Evolutionary conservation across 2,888 invertebrate genomes (phyloP).

Genomic region (Pinctada fucata): DNA sequence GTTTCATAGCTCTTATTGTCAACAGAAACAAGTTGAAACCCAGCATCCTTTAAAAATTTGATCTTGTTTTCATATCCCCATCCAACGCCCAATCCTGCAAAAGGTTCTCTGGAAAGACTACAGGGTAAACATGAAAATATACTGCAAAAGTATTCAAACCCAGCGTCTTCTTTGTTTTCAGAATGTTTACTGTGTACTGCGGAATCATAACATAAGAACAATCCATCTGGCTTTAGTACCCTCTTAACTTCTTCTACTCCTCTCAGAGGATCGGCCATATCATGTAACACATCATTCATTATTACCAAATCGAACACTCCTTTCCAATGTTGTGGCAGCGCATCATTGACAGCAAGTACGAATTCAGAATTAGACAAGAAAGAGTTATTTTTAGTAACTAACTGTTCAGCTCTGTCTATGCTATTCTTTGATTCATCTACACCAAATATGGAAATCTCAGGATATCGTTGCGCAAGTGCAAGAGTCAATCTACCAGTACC

Average conservation of each 20-base stretch:
- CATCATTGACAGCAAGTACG: too few relatives aligned
- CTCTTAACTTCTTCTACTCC: neutral
- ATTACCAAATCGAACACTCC: constrained; percentile 6
- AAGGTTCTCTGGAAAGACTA: neutral
- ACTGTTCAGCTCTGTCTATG: neutral
- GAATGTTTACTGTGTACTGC: neutral
- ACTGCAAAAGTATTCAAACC: neutral
- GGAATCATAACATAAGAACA: neutral
- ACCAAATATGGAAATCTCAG: neutral
- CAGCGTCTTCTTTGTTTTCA: neutral
- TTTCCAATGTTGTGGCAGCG: neutral
- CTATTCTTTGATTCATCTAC: neutral
- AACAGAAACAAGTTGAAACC: too few relatives aligned
- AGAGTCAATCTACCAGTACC: neutral
- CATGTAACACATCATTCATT: constrained; percentile 5
- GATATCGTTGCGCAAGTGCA: neutral
- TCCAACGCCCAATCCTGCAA: neutral
- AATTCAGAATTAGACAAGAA: too few relatives aligned
- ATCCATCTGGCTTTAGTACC: neutral
- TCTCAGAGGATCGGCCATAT: neutral
- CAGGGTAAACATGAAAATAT: neutral
- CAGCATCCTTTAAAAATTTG: too few relatives aligned
- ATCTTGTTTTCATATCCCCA: constrained; percentile 13
- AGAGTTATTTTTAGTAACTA: too few relatives aligned
- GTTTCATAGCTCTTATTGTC: too few relatives aligned